Evolutionary conservation across 2,113 vertebrate species (phyloP), one percentile per base, ranked within the genome.

Genomic region (Brachyistius frenatus): DNA sequence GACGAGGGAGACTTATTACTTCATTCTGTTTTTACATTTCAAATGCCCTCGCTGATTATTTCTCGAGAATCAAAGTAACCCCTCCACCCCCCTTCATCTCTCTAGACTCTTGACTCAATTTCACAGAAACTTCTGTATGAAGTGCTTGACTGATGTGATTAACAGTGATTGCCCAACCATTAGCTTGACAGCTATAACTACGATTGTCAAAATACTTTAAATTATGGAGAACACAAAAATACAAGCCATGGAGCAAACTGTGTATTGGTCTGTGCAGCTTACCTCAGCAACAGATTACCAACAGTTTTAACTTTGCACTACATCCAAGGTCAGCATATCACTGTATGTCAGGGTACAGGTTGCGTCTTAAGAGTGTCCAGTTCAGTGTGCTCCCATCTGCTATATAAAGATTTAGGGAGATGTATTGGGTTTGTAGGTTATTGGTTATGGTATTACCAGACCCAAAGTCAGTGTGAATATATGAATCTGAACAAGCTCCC

Each of bases 11-110:
- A 84, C 52, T 66, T 66, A 76, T 76, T 55, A 57, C 73, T 64
- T 65, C 73, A 67, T 30, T 69, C 54, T 37, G 37, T 36, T 84
- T 73, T 81, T 80, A 47, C 35, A 46, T 80, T 65, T 75, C 39
- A 78, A 73, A 81, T 64, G 41, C 44, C 47, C 32, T 37, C 2
- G 2, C 46, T 80, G 65, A 81, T 80, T 65, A 39, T 73, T 71
- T 66, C 14, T 41, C 11, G 32, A 50, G 7, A 89, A 61, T 50
- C 66, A 85, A 6, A 31, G 46, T 47, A 41, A 53, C 54, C 30
- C n/a, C 37, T 32, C 32, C 49, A 32, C 5, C 39, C 44, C 36
- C 63, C 23, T 23, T 23, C 23, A 23, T 54, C 33, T 49, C 35
- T 81, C 62, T 16, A 61, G 60, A 54, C 47, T 60, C 7, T 35